Evolutionary conservation across 2,888 invertebrate species (phyloP).

Genomic region (Fragum whitleyi): DNA sequence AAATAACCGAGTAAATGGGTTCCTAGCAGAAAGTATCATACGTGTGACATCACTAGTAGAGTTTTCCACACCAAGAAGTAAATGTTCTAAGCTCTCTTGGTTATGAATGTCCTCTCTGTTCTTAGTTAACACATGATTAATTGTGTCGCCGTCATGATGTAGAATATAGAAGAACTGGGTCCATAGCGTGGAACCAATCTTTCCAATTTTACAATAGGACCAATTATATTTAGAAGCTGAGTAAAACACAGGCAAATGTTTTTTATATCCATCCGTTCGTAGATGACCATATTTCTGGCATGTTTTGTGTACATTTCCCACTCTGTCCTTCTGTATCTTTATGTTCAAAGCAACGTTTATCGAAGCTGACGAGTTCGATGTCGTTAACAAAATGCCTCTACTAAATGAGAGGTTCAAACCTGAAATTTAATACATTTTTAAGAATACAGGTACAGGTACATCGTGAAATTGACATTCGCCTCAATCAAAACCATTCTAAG

Average conservation of each 20-base stretch:
- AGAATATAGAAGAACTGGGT: constrained; percentile 18
- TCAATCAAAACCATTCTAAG: too few relatives aligned
- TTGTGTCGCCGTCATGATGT: neutral
- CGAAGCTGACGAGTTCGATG: neutral
- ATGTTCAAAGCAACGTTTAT: neutral
- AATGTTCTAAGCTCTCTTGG: neutral
- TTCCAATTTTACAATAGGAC: constrained; percentile 23
- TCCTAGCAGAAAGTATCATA: constrained; percentile 12
- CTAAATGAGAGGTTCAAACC: too few relatives aligned
- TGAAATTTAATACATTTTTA: too few relatives aligned
- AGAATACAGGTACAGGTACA: too few relatives aligned
- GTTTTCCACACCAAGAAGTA: neutral
- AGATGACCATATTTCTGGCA: neutral
- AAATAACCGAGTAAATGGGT: constrained; percentile 6
- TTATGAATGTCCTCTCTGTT: constrained; percentile 8
- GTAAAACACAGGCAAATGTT: neutral
- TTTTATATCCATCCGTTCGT: neutral
- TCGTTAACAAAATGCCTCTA: too few relatives aligned
- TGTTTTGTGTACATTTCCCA: neutral
- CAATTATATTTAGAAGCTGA: constrained; percentile 3
- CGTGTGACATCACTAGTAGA: neutral
- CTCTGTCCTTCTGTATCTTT: neutral
- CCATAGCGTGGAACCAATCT: constrained; percentile 12
- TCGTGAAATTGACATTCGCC: too few relatives aligned
- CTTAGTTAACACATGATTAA: neutral